Base-by-base conservation (phyloP, 2,797 vertebrate species). In the Phataginus tricuspis region DNA sequence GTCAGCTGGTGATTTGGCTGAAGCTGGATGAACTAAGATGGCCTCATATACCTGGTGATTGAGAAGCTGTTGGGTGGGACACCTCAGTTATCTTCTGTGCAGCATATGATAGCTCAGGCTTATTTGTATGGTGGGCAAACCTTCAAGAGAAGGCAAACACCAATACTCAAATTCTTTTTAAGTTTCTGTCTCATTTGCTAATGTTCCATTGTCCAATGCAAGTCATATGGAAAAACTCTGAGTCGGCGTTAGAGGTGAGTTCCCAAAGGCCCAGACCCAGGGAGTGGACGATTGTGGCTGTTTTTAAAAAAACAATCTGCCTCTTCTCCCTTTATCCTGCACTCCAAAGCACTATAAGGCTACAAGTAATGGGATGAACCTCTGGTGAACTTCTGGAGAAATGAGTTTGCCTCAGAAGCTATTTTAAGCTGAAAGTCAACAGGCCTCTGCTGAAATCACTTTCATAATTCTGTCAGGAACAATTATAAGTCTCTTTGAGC, bases 401-500 rank as follows among this genome's bases (percentile, higher is more conserved):
- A 69, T 51, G 42, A 64, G 59, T 72, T 84, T 79, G 66, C 29
- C 74, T 61, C 31, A 88, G 79, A 83, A 45, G 23, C 45, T 83
- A 7, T 87, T 88, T 63, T 85, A 74, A 88, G 72, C 78, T 71
- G 23, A 94, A 61, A 86, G 27, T 93, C 69, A 63, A 16, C 57
- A 84, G 25, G 49, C 37, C 23, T 83, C 51, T 93, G 74, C 79
- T 51, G 68, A 78, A 91, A 77, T 63, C 85, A 82, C 78, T 95
- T 92, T 39, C 77, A 45, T 86, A 96, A 92, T 29, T 95, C n/a
- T 75, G 63, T 39, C 42, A 88, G 59, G 64, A 87, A 57, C 23
- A 64, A 85, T 63, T 79, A 80, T 79, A 83, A 78, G 39, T 91
- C 71, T 96, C 82, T 82, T 74, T 31, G 79, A 95, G 59, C 34